A percentile compares a stretch with the other conserved stretches of the same genome.
These are phyloP conservation scores for Hippoglossus hippoglossus DNA, from an alignment of 2,797 vertebrate genomes.

Conservation along the genomic window DNA sequence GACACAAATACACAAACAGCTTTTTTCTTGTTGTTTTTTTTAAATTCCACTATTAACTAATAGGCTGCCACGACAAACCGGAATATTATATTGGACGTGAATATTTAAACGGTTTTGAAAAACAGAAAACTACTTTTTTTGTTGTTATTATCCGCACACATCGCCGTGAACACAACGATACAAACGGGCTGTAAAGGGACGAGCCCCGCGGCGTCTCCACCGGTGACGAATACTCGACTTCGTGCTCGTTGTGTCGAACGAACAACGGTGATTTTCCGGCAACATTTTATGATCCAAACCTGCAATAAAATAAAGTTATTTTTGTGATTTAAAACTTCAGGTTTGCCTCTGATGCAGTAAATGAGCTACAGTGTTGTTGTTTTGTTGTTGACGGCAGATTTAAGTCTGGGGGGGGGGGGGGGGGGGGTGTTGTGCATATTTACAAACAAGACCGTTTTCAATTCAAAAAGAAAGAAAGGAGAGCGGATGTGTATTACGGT, in stretches of 20 bases:
- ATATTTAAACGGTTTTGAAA: too few species aligned
- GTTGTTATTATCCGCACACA: neutral
- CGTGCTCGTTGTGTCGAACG: neutral
- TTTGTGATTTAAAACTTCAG: slow-evolving; percentile 10
- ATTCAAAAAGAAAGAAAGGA: slow-evolving; percentile 34
- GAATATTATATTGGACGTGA: too few species aligned
- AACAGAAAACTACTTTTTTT: too few species aligned
- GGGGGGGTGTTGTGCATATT: slow-evolving; percentile 25
- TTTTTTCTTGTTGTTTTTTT: neutral
- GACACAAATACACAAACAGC: neutral
- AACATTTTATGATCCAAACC: slow-evolving; percentile 9
- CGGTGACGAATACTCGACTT: neutral
- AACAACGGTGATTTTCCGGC: neutral
- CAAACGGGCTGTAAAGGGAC: neutral
- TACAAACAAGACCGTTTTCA: slow-evolving; percentile 55
- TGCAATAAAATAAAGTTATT: slow-evolving; percentile 18
- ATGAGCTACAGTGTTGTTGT: slow-evolving; percentile 28
- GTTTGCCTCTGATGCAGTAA: slow-evolving; percentile 27
- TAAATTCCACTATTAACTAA: slow-evolving; percentile 16
- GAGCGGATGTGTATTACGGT: slow-evolving; percentile 51
- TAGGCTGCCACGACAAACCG: neutral
- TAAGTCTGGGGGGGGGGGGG: neutral
- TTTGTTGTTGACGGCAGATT: slow-evolving; percentile 44
- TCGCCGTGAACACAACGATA: neutral
- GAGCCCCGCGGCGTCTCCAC: slow-evolving; percentile 5